Evolutionary conservation across 2,888 invertebrate species (phyloP).

Genomic region (Thyatira batis): DNA sequence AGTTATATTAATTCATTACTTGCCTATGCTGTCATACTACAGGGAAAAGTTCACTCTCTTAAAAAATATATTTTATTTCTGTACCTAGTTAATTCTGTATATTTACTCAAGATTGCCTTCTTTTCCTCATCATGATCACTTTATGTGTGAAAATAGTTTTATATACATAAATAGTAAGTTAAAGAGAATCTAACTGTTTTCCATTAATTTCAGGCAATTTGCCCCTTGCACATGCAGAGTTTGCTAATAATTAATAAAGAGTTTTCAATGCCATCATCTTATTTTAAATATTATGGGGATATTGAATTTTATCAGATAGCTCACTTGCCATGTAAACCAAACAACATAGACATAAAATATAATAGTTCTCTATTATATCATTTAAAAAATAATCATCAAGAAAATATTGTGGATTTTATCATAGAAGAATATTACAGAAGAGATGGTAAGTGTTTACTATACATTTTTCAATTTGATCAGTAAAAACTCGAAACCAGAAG

Average conservation of each 20-base stretch:
- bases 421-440: slow-evolving; percentile 81
- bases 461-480: no score
- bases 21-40: no score
- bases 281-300: slow-evolving; percentile 69
- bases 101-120: no score
- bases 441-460: slow-evolving; percentile 73
- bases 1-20: no score
- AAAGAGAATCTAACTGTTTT: background rate
- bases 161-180: no score
- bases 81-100: no score
- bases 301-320: slow-evolving; percentile 71
- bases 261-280: slow-evolving; percentile 58
- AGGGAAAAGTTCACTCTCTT: no score
- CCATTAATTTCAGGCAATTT: slow-evolving; percentile 63
- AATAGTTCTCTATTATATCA: slow-evolving; percentile 79
- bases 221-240: slow-evolving; percentile 82
- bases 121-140: no score
- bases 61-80: no score
- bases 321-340: slow-evolving; percentile 73
- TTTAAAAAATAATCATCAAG: slow-evolving; percentile 49
- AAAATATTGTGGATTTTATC: slow-evolving; percentile 78
- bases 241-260: slow-evolving; percentile 71
- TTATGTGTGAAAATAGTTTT: no score
- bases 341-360: slow-evolving; percentile 77
- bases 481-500: no score